Base-by-base conservation (phyloP, 2,113 vertebrate genomes). In the Nerophis ophidion region DNA sequence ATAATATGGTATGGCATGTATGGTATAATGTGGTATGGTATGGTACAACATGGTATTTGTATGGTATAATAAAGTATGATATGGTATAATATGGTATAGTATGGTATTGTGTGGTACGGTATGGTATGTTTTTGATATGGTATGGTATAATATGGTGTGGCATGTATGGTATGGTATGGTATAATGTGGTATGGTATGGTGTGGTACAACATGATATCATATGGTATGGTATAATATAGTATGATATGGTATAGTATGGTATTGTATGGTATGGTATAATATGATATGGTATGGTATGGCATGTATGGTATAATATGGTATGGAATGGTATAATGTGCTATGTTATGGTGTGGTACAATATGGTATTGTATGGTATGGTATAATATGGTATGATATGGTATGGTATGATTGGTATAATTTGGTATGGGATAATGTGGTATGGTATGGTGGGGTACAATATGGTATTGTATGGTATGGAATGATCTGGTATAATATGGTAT, bases 391-490 rank as follows among this genome's bases (percentile, higher is more conserved):
- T 47, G 14, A 3, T 26, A 26, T 26, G 3, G 19, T 2, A 3
- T 26, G 3, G 3, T 2, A 26, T 26, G 19, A 1, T 26, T 26
- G 3, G 3, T 2, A 26, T 26, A 26, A 26, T 26, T 2, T 26
- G 0, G 26, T n/a, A n/a, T n/a, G n/a, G n/a, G n/a, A n/a, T n/a
- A n/a, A 4, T 14, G 12, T 26, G 17, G 48, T 50, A 50, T 50
- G 5, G 5, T 50, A 50, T 19, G 5, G 17, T 50, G 19, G 3
- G 19, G 3, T 26, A 3, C 3, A 1, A 1, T 1, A 26, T 26
- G 3, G 3, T 26, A 26, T 26, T 3, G 19, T 1, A 1, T 3
- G 1, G 19, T 3, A 3, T 1, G 3, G 3, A 26, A 26, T 26
- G 19, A 1, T 26, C 3, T 26, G 3, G 3, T 2, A 26, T 26